Base-by-base conservation (phyloP, 2,113 vertebrate genomes). In the Neolamprologus brichardi region DNA sequence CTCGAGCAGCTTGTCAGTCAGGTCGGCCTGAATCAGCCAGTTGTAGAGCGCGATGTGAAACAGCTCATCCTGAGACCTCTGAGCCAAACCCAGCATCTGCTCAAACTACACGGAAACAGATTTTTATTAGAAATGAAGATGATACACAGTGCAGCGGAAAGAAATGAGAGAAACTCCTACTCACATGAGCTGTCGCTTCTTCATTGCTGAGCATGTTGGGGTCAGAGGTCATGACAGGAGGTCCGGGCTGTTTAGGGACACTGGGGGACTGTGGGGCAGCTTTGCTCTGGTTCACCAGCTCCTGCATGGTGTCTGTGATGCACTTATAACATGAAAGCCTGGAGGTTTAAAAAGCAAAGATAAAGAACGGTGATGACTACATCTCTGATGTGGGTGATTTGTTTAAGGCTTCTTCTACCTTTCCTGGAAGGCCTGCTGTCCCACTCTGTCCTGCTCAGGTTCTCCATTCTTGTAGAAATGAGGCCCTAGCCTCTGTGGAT, bases 181-280 rank as follows among this genome's bases (percentile, higher is more conserved):
- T 97, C 96, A 99, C 99, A 10, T 99, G 98, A 20, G 98, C 97
- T 1, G 98, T 97, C 6, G 98, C 98, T 93, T 99, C 99, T 94
- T 99, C 98, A 18, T 99, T 99, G 87, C 98, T 99, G 77, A 99
- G 96, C 98, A 99, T 99, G 89, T 99, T 99, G 49, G 99, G 98
- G 88, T 99, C 99, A 18, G 98, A 99, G 41, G 98, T 98, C 93
- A 99, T 94, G 44, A 99, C 96, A 0, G 98, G 99, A 84, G 99
- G 98, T 25, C 99, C 99, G 0, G 99, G 98, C 79, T 99, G 99
- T 91, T 99, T 99, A 3, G 99, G 99, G 64, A 99, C 98, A 32
- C 98, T 99, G 62, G 99, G 99, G 81, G 99, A 99, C 93, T 99
- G 99, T 75, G 98, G 98, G 28, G 98, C 98, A 13, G 98, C 99